These are phyloP conservation scores for Pandemis corylana DNA, from an alignment of 2,888 invertebrate species.

Conservation along the genomic window DNA sequence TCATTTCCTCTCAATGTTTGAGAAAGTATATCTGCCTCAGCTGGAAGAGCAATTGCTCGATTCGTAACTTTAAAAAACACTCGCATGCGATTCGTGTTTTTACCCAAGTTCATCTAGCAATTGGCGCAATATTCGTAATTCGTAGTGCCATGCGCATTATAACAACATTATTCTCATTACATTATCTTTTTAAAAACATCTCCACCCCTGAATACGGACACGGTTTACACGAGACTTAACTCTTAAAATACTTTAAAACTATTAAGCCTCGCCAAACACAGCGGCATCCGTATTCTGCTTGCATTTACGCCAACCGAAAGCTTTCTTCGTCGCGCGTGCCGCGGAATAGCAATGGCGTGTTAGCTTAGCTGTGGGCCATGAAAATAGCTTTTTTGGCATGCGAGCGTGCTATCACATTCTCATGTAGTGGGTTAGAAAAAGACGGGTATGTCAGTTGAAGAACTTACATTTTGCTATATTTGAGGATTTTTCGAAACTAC, in stretches of 20 bases:
- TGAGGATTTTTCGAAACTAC: too few species aligned
- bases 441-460: too few species aligned
- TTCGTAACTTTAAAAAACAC: too few species aligned
- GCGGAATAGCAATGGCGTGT: constrained; percentile 51
- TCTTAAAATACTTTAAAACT: constrained; percentile 20
- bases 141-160: too few species aligned
- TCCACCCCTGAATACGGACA: not conserved
- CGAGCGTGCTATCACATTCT: not conserved
- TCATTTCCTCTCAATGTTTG: too few species aligned
- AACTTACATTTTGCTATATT: too few species aligned
- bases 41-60: too few species aligned
- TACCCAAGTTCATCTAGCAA: too few species aligned
- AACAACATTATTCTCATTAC: too few species aligned
- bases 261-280: constrained; percentile 44
- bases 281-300: constrained; percentile 49
- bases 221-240: not conserved
- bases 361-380: constrained; percentile 29
- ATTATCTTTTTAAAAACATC: not conserved
- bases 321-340: constrained; percentile 53
- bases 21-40: too few species aligned
- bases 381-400: constrained; percentile 8
- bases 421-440: not conserved
- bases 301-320: constrained; percentile 50
- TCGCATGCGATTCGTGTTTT: too few species aligned
- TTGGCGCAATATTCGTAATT: too few species aligned